Evolutionary conservation across 2,888 invertebrate genomes (phyloP).

Genomic region (Cerastis leucographa): DNA sequence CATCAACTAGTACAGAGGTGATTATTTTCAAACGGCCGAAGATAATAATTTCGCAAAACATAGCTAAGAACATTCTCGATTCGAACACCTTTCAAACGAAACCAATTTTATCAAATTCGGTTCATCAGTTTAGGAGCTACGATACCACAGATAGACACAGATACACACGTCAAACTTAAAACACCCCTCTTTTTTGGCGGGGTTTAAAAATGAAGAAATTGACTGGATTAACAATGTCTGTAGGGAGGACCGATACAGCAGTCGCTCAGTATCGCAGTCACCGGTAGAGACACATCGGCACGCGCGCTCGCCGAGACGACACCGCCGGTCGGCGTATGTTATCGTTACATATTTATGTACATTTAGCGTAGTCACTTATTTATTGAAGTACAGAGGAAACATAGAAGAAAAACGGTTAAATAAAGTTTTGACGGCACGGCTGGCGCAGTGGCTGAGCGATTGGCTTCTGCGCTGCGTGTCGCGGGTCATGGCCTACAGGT

Average conservation of each 20-base stretch:
- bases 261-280: conserved; percentile 74
- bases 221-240: neutral
- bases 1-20: too few species aligned
- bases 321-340: conserved; percentile 78
- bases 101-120: too few species aligned
- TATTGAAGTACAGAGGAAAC: neutral
- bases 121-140: too few species aligned
- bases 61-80: too few species aligned
- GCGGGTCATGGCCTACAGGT: neutral
- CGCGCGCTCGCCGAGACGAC: conserved; percentile 78
- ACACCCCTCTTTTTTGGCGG: too few species aligned
- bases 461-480: neutral
- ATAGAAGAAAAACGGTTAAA: neutral
- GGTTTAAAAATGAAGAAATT: neutral
- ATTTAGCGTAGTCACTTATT: neutral
- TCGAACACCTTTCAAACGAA: too few species aligned
- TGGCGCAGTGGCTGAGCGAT: neutral
- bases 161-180: too few species aligned
- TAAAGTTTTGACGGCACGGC: neutral
- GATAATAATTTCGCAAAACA: too few species aligned
- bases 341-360: conserved; percentile 1
- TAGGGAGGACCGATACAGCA: conserved; percentile 73
- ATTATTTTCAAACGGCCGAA: too few species aligned
- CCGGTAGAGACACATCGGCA: conserved; percentile 66
- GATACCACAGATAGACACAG: too few species aligned